These are phyloP conservation scores for Dicycla oo DNA, from an alignment of 2,888 invertebrate species.

Conservation along the genomic window DNA sequence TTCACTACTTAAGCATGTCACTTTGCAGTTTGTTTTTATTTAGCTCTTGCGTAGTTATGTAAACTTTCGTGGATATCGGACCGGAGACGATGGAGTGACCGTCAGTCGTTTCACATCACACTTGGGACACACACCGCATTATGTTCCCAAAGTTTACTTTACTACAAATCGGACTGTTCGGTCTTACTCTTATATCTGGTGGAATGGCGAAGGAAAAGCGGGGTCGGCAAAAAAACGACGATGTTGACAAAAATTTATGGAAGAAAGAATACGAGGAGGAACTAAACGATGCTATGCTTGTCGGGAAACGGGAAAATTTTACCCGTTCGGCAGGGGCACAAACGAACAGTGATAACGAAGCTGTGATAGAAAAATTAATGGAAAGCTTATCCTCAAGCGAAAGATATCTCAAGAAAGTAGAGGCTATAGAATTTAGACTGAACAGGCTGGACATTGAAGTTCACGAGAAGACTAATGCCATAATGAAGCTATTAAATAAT, in stretches of 20 bases:
- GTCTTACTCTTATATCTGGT: slow-evolving; percentile 68
- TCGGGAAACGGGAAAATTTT: slow-evolving; percentile 73
- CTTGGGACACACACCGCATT: slow-evolving; percentile 70
- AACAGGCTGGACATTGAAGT: slow-evolving; percentile 86
- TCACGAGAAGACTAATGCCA: slow-evolving; percentile 84
- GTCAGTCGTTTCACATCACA: slow-evolving; percentile 72
- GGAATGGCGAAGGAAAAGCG: slow-evolving; percentile 69
- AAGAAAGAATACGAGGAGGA: slow-evolving; percentile 86
- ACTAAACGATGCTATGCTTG: slow-evolving; percentile 81
- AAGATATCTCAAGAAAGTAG: slow-evolving; percentile 86
- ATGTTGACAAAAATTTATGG: slow-evolving; percentile 80
- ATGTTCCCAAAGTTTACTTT: slow-evolving; percentile 72
- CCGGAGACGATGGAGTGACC: slow-evolving; percentile 36
- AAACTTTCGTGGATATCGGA: slow-evolving; percentile 69
- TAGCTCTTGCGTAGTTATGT: slow-evolving; percentile 70
- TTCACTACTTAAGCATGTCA: slow-evolving; percentile 69
- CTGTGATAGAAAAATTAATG: slow-evolving; percentile 83
- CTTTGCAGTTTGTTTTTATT: slow-evolving; percentile 75
- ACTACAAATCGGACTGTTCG: slow-evolving; percentile 65
- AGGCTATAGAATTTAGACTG: slow-evolving; percentile 84
- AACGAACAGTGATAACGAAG: slow-evolving; percentile 77
- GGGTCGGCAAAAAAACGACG: slow-evolving; percentile 72
- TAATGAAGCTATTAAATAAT: slow-evolving; percentile 80
- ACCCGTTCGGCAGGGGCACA: slow-evolving; percentile 74
- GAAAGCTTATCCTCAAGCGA: slow-evolving; percentile 85